Percentiles rank a stretch among this genome's conserved stretches.
These are phyloP conservation scores for Riparia riparia DNA, from an alignment of 2,113 vertebrate species.

Conservation along the genomic window DNA sequence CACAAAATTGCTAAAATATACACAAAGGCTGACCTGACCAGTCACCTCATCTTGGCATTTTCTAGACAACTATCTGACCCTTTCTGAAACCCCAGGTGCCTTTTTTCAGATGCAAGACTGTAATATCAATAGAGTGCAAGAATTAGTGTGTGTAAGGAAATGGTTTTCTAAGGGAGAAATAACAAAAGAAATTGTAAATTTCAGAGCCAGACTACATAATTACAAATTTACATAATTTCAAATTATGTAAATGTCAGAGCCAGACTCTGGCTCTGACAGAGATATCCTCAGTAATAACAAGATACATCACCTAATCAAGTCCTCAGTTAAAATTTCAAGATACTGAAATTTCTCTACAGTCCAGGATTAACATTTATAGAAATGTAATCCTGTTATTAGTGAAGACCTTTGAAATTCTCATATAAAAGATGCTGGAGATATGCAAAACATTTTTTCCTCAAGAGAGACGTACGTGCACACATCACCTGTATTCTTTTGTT, in stretches of 20 bases:
- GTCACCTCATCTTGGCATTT: neutral
- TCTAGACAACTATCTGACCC: neutral
- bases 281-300: neutral
- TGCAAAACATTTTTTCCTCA: neutral
- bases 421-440: neutral
- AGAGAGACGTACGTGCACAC: neutral
- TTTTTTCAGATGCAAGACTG: neutral
- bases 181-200: neutral
- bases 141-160: neutral
- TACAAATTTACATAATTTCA: too few relatives aligned
- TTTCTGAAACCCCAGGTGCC: neutral
- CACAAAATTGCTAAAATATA: neutral
- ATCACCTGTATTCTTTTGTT: neutral
- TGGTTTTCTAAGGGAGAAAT: neutral
- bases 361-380: neutral
- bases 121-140: neutral
- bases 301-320: neutral
- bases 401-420: neutral
- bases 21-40: neutral
- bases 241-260: too few relatives aligned
- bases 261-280: neutral
- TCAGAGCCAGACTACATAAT: too few relatives aligned
- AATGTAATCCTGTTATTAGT: neutral
- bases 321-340: neutral
- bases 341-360: neutral